These are phyloP conservation scores for Entomyzon cyanotis DNA, from an alignment of 2,113 vertebrate genomes.

Conservation along the genomic window DNA sequence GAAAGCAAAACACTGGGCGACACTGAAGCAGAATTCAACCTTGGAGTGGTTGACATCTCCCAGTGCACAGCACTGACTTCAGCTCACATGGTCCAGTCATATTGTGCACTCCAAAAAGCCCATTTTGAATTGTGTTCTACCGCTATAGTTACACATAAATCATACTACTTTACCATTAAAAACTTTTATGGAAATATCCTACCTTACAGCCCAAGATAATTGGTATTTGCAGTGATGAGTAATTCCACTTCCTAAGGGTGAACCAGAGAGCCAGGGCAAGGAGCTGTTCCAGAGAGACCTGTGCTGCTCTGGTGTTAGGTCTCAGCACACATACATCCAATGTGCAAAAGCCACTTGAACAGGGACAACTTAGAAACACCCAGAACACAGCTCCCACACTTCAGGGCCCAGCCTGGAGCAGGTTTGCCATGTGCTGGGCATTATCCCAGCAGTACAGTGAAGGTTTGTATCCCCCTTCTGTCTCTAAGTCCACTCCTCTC, in stretches of 20 bases:
- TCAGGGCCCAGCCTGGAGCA: not conserved
- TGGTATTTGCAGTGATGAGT: not conserved
- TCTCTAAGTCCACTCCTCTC: not conserved
- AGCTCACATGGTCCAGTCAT: not conserved
- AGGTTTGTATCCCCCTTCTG: accelerated
- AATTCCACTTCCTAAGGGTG: not conserved
- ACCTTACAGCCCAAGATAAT: not conserved
- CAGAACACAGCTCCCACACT: not conserved
- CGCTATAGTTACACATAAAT: not conserved
- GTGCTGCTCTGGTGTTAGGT: not conserved
- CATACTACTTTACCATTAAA: not conserved
- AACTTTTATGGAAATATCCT: not conserved
- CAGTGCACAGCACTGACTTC: not conserved
- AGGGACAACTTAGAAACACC: not conserved
- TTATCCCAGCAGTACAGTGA: accelerated
- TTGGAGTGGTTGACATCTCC: not conserved
- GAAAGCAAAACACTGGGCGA: not conserved
- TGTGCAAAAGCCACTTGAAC: not conserved
- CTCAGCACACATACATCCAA: not conserved
- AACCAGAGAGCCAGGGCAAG: not conserved
- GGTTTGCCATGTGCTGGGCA: not conserved
- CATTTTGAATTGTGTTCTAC: accelerated
- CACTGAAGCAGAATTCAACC: not conserved
- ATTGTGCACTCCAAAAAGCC: not conserved
- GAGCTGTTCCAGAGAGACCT: not conserved